These are phyloP conservation scores for Sarcophaga subvicina DNA, from an alignment of 2,888 invertebrate species.

Conservation along the genomic window DNA sequence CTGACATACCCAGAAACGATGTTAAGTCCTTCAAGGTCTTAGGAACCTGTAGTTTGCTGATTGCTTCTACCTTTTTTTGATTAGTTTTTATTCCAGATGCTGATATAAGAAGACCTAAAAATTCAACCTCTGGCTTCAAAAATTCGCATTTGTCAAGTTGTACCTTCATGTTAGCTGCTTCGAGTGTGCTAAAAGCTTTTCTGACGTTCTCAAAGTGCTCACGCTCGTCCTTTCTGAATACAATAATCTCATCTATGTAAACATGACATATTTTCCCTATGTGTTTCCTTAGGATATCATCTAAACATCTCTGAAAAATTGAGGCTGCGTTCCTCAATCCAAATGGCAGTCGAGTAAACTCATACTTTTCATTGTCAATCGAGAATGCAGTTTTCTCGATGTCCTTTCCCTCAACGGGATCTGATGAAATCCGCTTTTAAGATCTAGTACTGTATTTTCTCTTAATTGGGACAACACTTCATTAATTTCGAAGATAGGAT, in stretches of 20 bases:
- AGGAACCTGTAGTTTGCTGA: background rate
- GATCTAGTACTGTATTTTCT: conserved; percentile 36
- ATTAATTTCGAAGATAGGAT: conserved; percentile 29
- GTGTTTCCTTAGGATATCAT: conserved; percentile 37
- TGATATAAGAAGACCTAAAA: conserved; percentile 13
- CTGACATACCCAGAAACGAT: background rate
- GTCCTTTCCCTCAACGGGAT: background rate
- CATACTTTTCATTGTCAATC: conserved; percentile 14
- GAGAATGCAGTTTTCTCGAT: background rate
- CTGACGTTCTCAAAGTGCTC: conserved; percentile 39
- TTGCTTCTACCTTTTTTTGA: background rate
- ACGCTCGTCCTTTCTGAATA: conserved; percentile 1
- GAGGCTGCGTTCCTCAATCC: conserved; percentile 21
- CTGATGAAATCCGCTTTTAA: conserved; percentile 40
- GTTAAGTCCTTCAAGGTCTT: too few relatives aligned
- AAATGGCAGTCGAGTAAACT: conserved; percentile 32
- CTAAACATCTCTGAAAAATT: conserved; percentile 21
- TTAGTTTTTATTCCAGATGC: conserved; percentile 24
- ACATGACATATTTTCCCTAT: background rate
- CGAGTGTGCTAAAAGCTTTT: conserved; percentile 39
- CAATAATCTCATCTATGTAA: too few relatives aligned
- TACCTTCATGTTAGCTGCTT: conserved; percentile 54
- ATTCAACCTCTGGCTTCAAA: conserved; percentile 22
- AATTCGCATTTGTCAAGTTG: conserved; percentile 47
- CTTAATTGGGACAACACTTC: conserved; percentile 24